Evolutionary conservation across 2,113 vertebrate species (phyloP).

Genomic region (Rhinopomastus cyanomelas): DNA sequence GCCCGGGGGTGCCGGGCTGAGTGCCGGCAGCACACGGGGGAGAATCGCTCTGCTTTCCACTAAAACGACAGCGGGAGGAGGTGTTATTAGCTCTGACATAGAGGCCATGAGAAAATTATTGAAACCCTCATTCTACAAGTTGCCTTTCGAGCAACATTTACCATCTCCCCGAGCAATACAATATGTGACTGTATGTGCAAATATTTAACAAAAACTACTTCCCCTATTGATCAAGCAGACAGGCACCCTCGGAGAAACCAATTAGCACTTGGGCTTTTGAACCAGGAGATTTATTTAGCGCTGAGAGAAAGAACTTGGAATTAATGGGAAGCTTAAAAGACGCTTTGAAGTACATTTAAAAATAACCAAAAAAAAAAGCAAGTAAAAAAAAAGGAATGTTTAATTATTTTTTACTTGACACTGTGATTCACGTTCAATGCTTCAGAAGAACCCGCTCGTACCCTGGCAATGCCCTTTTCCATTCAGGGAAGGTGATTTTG

Average conservation of each 20-base stretch:
- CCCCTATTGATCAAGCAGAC: conserved; percentile 45
- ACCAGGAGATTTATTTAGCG: conserved; percentile 50
- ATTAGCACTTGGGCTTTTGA: conserved; percentile 64
- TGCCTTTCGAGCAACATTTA: conserved; percentile 49
- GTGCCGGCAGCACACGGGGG: rapidly evolving
- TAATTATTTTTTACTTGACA: conserved; percentile 65
- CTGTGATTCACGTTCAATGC: conserved; percentile 43
- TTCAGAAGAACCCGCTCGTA: conserved; percentile 25
- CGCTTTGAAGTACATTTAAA: conserved; percentile 60
- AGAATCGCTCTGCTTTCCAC: conserved; percentile 2
- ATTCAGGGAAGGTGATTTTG: neutral
- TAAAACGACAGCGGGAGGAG: neutral
- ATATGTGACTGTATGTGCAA: conserved; percentile 41
- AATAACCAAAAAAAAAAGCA: neutral
- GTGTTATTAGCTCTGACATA: conserved; percentile 23
- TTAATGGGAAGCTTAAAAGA: conserved; percentile 49
- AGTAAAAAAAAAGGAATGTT: conserved; percentile 35
- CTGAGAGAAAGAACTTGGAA: conserved; percentile 21
- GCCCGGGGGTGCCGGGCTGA: neutral
- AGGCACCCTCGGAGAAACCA: conserved; percentile 56
- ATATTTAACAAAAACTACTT: conserved; percentile 64
- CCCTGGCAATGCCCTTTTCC: neutral
- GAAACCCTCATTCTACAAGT: conserved; percentile 20
- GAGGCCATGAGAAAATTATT: conserved; percentile 43
- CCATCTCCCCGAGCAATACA: conserved; percentile 45